phyloP scores from a whole-genome alignment of 2,797 vertebrate genomes.

The Liasis olivaceus region DNA sequence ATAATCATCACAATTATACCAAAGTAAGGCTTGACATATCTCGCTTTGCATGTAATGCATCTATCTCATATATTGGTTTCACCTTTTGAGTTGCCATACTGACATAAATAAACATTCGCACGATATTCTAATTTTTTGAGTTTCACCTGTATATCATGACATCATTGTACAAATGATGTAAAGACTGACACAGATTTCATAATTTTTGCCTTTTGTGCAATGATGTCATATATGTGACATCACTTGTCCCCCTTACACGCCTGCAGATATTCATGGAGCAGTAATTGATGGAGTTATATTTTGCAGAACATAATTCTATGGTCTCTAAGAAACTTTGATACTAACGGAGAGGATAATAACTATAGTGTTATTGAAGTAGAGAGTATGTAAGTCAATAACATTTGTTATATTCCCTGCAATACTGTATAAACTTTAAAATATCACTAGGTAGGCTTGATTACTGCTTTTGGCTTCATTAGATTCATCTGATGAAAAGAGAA shows the following conservation, averaged over 20 bases:
- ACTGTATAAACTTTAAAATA: neutral
- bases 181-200: neutral
- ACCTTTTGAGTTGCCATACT: no score
- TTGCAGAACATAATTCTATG: conserved; percentile 25
- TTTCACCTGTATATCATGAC: neutral
- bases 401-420: neutral
- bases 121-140: no score
- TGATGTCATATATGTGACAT: no score
- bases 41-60: no score
- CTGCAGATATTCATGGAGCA: no score
- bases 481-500: neutral
- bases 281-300: neutral
- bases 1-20: no score
- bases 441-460: neutral
- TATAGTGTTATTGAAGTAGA: neutral
- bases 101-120: no score
- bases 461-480: neutral
- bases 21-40: no score
- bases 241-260: no score
- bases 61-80: no score
- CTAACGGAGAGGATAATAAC: neutral
- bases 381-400: neutral
- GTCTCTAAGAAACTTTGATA: conserved; percentile 38
- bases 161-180: neutral
- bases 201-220: neutral